Conservation (phyloP, 2,888 invertebrate genomes). For the Habrosyne pyritoides region DNA sequence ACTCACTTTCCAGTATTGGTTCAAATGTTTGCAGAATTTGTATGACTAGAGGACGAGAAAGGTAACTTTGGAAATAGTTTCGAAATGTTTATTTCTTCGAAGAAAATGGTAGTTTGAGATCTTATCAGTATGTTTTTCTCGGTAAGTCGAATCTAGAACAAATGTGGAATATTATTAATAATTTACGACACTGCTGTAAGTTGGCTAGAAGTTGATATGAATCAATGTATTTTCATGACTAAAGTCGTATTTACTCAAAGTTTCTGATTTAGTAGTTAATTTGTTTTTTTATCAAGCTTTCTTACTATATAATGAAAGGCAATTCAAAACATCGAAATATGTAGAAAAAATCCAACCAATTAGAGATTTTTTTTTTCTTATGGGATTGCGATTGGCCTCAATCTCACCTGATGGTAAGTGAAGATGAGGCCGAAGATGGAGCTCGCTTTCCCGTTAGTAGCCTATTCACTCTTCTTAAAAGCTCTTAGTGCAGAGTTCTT, state of each 20-base stretch:
- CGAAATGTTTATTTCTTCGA: constrained; percentile 30
- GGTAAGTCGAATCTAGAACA: constrained; percentile 9
- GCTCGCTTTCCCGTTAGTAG: too few species aligned
- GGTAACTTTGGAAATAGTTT: constrained; percentile 40
- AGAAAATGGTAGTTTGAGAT: constrained; percentile 28
- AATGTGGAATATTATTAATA: background rate
- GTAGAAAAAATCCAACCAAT: background rate
- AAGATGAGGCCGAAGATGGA: too few species aligned
- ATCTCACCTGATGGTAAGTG: too few species aligned
- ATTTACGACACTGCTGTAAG: constrained; percentile 5
- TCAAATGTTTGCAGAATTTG: constrained; percentile 87
- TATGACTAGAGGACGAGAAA: constrained; percentile 77
- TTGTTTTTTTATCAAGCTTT: too few species aligned
- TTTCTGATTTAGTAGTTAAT: background rate
- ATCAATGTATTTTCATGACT: background rate
- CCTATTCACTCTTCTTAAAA: too few species aligned
- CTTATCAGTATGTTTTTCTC: constrained; percentile 29
- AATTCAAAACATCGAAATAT: background rate
- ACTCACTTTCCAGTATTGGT: constrained; percentile 80
- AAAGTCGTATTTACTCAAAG: background rate
- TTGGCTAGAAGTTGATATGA: background rate
- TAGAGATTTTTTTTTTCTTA: too few species aligned
- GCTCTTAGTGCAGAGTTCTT: too few species aligned
- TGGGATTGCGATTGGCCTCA: too few species aligned
- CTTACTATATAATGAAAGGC: too few species aligned